Conservation (phyloP, 2,797 vertebrate species). For the Pipistrellus kuhlii region DNA sequence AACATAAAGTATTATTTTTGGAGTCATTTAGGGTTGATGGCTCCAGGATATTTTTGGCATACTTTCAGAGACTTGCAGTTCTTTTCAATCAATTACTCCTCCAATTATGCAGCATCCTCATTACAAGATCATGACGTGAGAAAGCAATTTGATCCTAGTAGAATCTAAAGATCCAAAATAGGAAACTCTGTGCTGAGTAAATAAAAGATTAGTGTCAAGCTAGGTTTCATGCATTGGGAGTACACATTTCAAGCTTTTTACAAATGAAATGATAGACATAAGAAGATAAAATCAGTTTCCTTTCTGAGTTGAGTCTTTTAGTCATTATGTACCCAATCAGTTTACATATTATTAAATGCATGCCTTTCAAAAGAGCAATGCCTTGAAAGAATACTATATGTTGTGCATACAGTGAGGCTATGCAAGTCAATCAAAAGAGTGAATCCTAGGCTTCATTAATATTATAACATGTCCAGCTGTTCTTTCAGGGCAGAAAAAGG, state of each 20-base stretch:
- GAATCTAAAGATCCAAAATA: constrained; percentile 9
- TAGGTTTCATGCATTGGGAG: not conserved
- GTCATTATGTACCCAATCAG: not conserved
- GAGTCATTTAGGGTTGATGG: not conserved
- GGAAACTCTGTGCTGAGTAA: not conserved
- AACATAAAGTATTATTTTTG: constrained; percentile 4
- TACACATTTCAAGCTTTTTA: constrained; percentile 15
- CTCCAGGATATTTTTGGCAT: not conserved
- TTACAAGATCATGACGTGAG: not conserved
- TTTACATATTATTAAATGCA: constrained; percentile 21
- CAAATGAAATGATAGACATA: constrained; percentile 26
- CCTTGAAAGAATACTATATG: not conserved
- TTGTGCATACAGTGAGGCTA: not conserved
- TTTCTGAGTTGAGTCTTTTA: not conserved
- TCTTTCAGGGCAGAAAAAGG: not conserved
- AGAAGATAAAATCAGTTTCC: constrained; percentile 34
- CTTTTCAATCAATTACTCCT: constrained; percentile 20
- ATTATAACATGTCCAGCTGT: not conserved
- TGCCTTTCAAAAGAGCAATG: not conserved
- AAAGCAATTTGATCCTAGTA: constrained; percentile 24
- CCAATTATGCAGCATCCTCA: not conserved
- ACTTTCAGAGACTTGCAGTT: constrained; percentile 29
- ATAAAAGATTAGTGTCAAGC: constrained; percentile 22
- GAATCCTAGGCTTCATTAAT: not conserved
- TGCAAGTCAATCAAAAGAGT: not conserved